Evolutionary conservation across 2,113 vertebrate genomes (phyloP).

Genomic region (Gopherus evgoodei): DNA sequence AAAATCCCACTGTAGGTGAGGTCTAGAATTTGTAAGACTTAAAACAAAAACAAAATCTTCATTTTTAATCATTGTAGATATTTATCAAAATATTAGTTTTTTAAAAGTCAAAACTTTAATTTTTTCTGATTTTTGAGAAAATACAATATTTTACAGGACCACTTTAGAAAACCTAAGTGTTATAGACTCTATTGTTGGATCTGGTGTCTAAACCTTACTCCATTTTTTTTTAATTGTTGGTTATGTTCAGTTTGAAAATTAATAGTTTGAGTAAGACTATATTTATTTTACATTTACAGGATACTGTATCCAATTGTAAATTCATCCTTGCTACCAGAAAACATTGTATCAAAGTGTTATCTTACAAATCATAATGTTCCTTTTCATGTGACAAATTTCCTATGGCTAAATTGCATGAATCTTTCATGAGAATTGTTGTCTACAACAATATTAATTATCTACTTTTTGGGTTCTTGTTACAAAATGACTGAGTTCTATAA

Average conservation of each 20-base stretch:
- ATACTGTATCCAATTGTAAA: background rate
- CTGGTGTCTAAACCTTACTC: background rate
- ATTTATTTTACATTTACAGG: background rate
- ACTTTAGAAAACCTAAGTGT: background rate
- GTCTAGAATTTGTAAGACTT: background rate
- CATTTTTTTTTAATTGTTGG: background rate
- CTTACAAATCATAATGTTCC: background rate
- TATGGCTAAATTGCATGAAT: background rate
- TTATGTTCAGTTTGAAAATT: background rate
- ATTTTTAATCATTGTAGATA: background rate
- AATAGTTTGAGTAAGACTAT: background rate
- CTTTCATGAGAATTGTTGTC: background rate
- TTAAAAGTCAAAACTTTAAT: background rate
- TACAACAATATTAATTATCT: background rate
- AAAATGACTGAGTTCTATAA: background rate
- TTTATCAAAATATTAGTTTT: background rate
- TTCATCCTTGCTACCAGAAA: too few relatives aligned
- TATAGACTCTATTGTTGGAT: background rate
- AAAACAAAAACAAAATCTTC: background rate
- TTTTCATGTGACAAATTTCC: background rate
- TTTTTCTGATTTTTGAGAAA: background rate
- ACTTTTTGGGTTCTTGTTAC: background rate
- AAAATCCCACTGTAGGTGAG: background rate
- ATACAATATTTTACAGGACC: background rate
- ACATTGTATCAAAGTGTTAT: background rate